Percentiles rank a stretch among this genome's conserved stretches.
phyloP scores from a whole-genome alignment of 2,113 vertebrate species.

The human region DNA sequence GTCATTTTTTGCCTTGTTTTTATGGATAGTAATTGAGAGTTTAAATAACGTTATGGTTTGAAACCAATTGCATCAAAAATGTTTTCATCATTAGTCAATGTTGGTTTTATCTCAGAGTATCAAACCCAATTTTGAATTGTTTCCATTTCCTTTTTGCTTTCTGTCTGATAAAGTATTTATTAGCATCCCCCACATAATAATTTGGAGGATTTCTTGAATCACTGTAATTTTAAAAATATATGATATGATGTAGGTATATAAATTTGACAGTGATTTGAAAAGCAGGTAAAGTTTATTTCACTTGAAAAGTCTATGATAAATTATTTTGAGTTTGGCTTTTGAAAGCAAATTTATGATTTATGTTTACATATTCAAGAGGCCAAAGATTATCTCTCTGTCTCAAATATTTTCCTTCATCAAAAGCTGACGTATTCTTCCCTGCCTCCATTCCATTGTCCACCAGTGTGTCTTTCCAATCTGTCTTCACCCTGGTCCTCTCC shows the following conservation, averaged over 20 bases:
- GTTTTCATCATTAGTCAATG: not conserved
- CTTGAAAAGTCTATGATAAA: not conserved
- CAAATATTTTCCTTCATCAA: not conserved
- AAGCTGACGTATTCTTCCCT: not conserved
- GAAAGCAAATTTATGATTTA: constrained; percentile 3
- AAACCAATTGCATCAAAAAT: not conserved
- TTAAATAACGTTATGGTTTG: not conserved
- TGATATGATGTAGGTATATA: not conserved
- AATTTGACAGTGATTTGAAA: not conserved
- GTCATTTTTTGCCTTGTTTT: not conserved
- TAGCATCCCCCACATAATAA: not conserved
- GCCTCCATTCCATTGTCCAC: not conserved
- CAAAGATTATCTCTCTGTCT: constrained; percentile 4
- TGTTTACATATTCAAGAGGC: not conserved
- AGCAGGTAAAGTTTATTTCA: not conserved
- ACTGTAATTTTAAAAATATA: not conserved
- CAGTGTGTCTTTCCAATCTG: not conserved
- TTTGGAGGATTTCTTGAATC: not conserved
- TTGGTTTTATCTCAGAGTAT: constrained; percentile 31
- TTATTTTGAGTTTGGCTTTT: not conserved
- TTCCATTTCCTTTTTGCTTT: not conserved
- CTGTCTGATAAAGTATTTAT: not conserved
- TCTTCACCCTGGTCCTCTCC: not conserved
- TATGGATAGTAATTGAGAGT: not conserved
- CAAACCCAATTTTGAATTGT: not conserved